phyloP scores from a whole-genome alignment of 2,113 vertebrate genomes.

The human region GRCh38 chr11:111668501-111669000 shows the following conservation, averaged over 20 bases:
- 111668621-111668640: background rate
- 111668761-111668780: slow-evolving; percentile 20
- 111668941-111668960: background rate
- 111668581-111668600: background rate
- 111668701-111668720: slow-evolving; percentile 22
- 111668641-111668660: background rate
- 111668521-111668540: background rate
- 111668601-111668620: background rate
- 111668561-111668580: background rate
- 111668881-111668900: background rate
- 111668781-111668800: background rate
- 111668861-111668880: background rate
- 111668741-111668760: background rate
- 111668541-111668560: background rate
- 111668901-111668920: background rate
- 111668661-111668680: background rate
- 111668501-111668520: background rate
- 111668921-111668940: background rate
- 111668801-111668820: background rate
- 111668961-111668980: background rate
- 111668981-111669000: background rate
- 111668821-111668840: background rate
- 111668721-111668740: background rate
- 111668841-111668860: background rate
- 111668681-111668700: background rate